These are phyloP conservation scores for Pantherophis vulpinus DNA, from an alignment of 2,797 vertebrate species.

Conservation along the genomic window DNA sequence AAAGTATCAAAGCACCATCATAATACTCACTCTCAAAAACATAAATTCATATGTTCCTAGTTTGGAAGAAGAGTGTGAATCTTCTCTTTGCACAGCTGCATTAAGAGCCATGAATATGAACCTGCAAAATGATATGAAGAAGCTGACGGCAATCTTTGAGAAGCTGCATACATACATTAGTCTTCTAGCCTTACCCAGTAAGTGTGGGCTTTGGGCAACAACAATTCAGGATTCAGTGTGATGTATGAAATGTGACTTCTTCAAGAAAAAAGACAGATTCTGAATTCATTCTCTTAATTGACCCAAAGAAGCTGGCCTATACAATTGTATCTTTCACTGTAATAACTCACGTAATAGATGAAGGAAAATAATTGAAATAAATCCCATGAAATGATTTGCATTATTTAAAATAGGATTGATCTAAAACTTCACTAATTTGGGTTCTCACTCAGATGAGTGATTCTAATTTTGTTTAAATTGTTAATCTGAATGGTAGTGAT, in stretches of 20 bases:
- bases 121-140: constrained; percentile 86
- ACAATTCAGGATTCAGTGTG: neutral
- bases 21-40: constrained; percentile 47
- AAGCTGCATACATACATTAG: constrained; percentile 87
- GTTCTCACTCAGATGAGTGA: neutral
- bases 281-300: neutral
- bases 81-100: constrained; percentile 85
- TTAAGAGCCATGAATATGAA: constrained; percentile 85
- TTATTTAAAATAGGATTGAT: neutral
- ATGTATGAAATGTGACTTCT: neutral
- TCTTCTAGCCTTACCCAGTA: constrained; percentile 91
- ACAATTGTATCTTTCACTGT: neutral
- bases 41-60: constrained; percentile 72
- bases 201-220: constrained; percentile 58
- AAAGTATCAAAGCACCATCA: neutral
- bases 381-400: neutral
- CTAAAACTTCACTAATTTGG: neutral
- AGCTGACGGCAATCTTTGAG: constrained; percentile 85
- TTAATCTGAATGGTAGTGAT: neutral
- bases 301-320: neutral
- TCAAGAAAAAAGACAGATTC: neutral
- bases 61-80: constrained; percentile 92
- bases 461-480: neutral
- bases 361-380: neutral
- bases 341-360: neutral